These are phyloP conservation scores for Aphelenchoides fujianensis DNA, from an alignment of 1,140 invertebrate genomes.

Conservation along the genomic window DNA sequence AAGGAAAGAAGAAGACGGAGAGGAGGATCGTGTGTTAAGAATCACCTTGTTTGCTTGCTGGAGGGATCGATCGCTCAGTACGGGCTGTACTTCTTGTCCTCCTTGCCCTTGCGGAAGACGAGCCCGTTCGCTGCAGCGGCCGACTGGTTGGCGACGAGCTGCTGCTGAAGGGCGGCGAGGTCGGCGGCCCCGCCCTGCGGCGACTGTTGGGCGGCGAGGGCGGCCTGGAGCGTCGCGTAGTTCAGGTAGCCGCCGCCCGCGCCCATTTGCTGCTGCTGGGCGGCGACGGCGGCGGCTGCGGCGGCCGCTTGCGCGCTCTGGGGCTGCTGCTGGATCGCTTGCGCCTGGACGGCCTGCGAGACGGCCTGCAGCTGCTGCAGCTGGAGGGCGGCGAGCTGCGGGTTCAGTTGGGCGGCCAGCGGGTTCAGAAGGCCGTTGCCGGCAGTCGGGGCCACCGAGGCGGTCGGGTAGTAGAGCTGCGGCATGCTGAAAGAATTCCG, in stretches of 20 bases:
- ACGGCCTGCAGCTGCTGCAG: slow-evolving; percentile 18
- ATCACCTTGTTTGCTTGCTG: background rate
- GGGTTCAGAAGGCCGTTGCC: slow-evolving; percentile 15
- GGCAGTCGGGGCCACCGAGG: slow-evolving; percentile 13
- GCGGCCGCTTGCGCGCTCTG: slow-evolving; percentile 16
- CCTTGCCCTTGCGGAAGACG: background rate
- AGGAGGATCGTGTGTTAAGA: background rate
- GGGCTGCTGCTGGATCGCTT: slow-evolving; percentile 20
- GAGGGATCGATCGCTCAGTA: background rate
- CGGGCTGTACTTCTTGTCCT: background rate
- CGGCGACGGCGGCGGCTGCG: slow-evolving; percentile 3
- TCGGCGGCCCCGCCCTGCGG: slow-evolving; percentile 3
- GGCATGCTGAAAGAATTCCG: slow-evolving; percentile 27
- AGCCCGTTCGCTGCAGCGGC: background rate
- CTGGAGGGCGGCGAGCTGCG: slow-evolving; percentile 17
- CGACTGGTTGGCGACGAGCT: background rate
- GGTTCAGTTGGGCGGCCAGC: slow-evolving; percentile 14
- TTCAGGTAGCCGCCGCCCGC: slow-evolving; percentile 10
- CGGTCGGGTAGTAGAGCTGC: slow-evolving; percentile 28
- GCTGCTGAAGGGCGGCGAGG: slow-evolving; percentile 5
- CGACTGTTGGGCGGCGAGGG: slow-evolving; percentile 20
- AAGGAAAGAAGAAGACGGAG: background rate
- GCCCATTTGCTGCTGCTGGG: slow-evolving; percentile 21
- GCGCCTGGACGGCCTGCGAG: slow-evolving; percentile 21
- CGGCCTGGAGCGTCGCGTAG: slow-evolving; percentile 16